These are phyloP conservation scores for Drosophila sordidapex DNA, from an alignment of 2,888 invertebrate genomes.

Conservation along the genomic window DNA sequence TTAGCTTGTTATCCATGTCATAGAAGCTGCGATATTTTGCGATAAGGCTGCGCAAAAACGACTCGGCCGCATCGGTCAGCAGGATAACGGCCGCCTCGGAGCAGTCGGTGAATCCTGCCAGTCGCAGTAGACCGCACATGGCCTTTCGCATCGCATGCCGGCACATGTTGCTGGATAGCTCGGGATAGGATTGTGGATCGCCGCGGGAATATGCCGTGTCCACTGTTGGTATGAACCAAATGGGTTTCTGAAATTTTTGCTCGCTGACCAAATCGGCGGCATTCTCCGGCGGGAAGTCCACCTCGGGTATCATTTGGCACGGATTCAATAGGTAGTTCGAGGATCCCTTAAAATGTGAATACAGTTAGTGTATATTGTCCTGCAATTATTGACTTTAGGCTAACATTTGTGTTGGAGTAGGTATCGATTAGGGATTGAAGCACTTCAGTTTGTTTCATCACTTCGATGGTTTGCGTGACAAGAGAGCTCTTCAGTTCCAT, in stretches of 20 bases:
- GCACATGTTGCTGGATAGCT: constrained; percentile 73
- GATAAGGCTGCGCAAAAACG: constrained; percentile 81
- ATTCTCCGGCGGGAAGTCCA: constrained; percentile 84
- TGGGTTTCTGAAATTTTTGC: constrained; percentile 82
- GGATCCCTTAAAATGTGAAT: constrained; percentile 68
- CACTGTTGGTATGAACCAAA: constrained; percentile 83
- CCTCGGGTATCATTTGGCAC: constrained; percentile 84
- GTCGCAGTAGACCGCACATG: constrained; percentile 82
- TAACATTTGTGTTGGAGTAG: constrained; percentile 83
- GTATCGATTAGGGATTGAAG: constrained; percentile 84
- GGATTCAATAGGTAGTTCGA: constrained; percentile 83
- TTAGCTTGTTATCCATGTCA: constrained; percentile 50
- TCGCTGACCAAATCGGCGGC: constrained; percentile 81
- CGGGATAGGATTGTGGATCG: constrained; percentile 70
- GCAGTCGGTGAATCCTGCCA: constrained; percentile 83
- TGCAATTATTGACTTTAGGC: constrained; percentile 1
- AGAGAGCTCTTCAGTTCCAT: constrained; percentile 82
- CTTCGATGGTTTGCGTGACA: constrained; percentile 84
- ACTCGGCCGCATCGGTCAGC: constrained; percentile 82
- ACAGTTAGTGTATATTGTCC: not conserved
- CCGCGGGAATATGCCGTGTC: constrained; percentile 82
- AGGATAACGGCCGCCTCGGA: constrained; percentile 80
- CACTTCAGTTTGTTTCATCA: constrained; percentile 85
- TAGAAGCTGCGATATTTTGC: constrained; percentile 59
- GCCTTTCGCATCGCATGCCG: constrained; percentile 80